Evolutionary conservation across 2,113 vertebrate genomes (phyloP).

Genomic region (Machaerirhynchus nigripectus): DNA sequence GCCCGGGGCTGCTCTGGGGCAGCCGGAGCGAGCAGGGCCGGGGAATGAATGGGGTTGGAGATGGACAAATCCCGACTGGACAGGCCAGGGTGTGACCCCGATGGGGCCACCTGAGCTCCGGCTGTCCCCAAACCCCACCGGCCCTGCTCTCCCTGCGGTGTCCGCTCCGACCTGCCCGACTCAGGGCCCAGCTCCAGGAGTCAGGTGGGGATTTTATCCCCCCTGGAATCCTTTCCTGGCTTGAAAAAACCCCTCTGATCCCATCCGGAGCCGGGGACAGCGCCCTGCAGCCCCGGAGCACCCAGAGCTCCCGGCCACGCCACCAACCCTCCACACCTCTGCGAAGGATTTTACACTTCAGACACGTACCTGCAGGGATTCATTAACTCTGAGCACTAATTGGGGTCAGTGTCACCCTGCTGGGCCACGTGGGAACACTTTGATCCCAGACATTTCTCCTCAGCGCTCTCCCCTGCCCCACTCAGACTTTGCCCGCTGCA

Average conservation of each 20-base stretch:
- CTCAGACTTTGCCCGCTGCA: not conserved
- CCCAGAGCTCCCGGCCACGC: rapidly evolving
- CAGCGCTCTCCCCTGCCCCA: not conserved
- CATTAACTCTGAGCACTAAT: not conserved
- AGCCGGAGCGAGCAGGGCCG: not conserved
- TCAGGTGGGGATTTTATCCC: not conserved
- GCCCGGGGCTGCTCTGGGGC: rapidly evolving
- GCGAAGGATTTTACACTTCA: not conserved
- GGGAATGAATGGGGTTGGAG: not conserved
- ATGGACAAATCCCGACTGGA: rapidly evolving
- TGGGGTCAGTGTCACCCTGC: not conserved
- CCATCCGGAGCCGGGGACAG: not conserved
- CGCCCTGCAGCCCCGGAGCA: not conserved
- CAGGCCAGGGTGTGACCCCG: rapidly evolving
- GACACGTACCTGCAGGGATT: not conserved
- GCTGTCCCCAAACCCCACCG: not conserved
- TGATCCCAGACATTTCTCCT: not conserved
- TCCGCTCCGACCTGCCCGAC: not conserved
- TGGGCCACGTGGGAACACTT: not conserved
- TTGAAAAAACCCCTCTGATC: not conserved
- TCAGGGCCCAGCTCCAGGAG: not conserved
- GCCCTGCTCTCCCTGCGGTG: not conserved
- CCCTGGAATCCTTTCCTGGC: not conserved
- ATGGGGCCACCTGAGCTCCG: not conserved
- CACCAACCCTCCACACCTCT: rapidly evolving